Evolutionary conservation across 2,113 vertebrate genomes (phyloP), one percentile per base, ranked within the genome.

Genomic region (Hassar affinis): DNA sequence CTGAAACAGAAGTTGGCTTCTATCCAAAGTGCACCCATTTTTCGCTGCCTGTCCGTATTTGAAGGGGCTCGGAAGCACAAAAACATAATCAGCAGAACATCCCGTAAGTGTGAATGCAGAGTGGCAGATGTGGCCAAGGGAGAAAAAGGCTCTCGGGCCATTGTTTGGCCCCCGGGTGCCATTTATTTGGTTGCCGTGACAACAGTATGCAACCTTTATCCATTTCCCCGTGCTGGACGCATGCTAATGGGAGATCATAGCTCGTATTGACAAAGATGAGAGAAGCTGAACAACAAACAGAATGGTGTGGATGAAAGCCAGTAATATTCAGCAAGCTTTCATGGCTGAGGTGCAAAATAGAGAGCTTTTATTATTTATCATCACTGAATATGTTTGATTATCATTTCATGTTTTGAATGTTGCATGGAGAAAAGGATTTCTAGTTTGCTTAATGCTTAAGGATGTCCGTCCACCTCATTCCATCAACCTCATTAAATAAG

Each of bases 161-260:
- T 96, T 94, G 92, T 93, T 94, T 90, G 59, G 86, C 89, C 91
- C 74, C 89, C 90, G 94, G 92, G 92, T 95, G 94, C 95, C 95
- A 96, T 96, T 96, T 97, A 95, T 96, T 91, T 91, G 93, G 97
- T 99, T 95, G 92, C 96, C 92, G 95, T 95, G 94, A 94, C 96
- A 94, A 94, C 95, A 93, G 92, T 93, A 94, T 94, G 90, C 94
- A 94, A 96, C 95, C 94, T 95, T 93, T 87, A 94, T 95, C 94
- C 93, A 94, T 94, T 95, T 95, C 93, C 92, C 92, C 92, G 93
- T 91, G 90, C 92, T 82, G 89, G 90, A 91, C 88, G 93, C 94
- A 93, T 94, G 94, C 91, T 94, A 90, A 95, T 93, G 90, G 79
- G 87, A 92, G 92, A 90, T 90, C 93, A 83, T 78, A 87, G 91